phyloP scores from a whole-genome alignment of 2,888 invertebrate genomes.

The Cosmia pyralina region DNA sequence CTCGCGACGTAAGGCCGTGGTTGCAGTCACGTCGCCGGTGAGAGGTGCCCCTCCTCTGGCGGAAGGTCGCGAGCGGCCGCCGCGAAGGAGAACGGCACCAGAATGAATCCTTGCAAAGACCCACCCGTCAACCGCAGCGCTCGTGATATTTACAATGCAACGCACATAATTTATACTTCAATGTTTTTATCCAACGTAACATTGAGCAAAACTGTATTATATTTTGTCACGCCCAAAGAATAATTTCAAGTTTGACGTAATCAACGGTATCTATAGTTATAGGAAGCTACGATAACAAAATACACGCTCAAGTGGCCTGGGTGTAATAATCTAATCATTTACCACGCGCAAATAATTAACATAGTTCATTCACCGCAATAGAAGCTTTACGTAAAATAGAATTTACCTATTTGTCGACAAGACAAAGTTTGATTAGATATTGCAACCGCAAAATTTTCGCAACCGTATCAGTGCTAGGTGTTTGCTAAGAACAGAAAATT shows the following conservation, averaged over 20 bases:
- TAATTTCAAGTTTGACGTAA: slow-evolving; percentile 67
- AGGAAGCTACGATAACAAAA: slow-evolving; percentile 77
- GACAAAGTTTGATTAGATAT: slow-evolving; percentile 60
- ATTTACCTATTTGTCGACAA: slow-evolving; percentile 66
- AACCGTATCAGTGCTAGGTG: slow-evolving; percentile 67
- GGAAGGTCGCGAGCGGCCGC: slow-evolving; percentile 87
- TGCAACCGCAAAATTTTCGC: slow-evolving; percentile 70
- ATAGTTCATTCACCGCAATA: slow-evolving; percentile 83
- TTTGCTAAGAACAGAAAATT: slow-evolving; percentile 73
- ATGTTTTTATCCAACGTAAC: slow-evolving; percentile 50
- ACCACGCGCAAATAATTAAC: slow-evolving; percentile 77
- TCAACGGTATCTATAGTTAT: slow-evolving; percentile 70
- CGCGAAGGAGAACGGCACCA: slow-evolving; percentile 87
- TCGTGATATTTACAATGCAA: slow-evolving; percentile 69
- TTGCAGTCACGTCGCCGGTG: slow-evolving; percentile 89
- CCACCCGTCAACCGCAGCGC: slow-evolving; percentile 72
- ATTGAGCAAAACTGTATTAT: slow-evolving; percentile 53
- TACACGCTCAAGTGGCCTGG: slow-evolving; percentile 74
- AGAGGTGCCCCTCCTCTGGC: slow-evolving; percentile 88
- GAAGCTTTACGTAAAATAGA: slow-evolving; percentile 69
- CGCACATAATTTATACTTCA: slow-evolving; percentile 57
- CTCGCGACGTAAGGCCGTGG: slow-evolving; percentile 90
- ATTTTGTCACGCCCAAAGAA: slow-evolving; percentile 52
- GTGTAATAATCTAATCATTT: slow-evolving; percentile 81
- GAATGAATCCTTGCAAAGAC: slow-evolving; percentile 86